Base-by-base conservation (phyloP, 2,113 vertebrate species). In the Myiozetetes cayanensis region DNA sequence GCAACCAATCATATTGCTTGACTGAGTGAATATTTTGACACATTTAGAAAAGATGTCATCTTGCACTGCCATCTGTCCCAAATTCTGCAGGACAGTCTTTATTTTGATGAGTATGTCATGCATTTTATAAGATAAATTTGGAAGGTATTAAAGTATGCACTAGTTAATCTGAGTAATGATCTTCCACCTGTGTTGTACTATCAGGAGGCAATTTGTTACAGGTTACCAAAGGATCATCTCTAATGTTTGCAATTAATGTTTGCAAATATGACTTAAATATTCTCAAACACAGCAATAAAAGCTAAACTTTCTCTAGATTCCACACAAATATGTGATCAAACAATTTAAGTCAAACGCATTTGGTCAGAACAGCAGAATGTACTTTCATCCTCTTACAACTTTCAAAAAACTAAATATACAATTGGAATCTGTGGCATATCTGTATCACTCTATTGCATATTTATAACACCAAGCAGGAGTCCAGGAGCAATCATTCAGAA, bases 61-160 rank as follows among this genome's bases (percentile, higher is more conserved):
- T 97, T 97, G 76, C 86, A 78, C 80, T 92, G 85, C 96, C 96
- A 96, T 97, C 96, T 97, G 96, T 96, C 94, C 96, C 88, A 94
- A 96, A 92, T 94, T 96, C 84, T 96, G 92, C 90, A 96, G 96
- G 96, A 95, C 94, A 92, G 70, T 97, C 89, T 97, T 96, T 96
- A 89, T 95, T 97, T 93, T 97, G 93, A 96, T 90, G 85, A 91
- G 47, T 76, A 66, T 96, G 93, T 83, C 91, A 91, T 55, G 23
- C 21, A 61, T 92, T 93, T 92, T 87, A 46, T 73, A 90, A 89
- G 80, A 94, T 78, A 62, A 75, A 95, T 93, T 90, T 87, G 86
- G 62, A 68, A 27, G n/a, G 43, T 94, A 89, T 85, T 95, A 68
- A 91, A 89, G 66, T 81, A 59, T 87, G 46, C 68, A 33, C 59